phyloP scores from a whole-genome alignment of 2,797 vertebrate species.

The Scomberomorus guttatus region DNA sequence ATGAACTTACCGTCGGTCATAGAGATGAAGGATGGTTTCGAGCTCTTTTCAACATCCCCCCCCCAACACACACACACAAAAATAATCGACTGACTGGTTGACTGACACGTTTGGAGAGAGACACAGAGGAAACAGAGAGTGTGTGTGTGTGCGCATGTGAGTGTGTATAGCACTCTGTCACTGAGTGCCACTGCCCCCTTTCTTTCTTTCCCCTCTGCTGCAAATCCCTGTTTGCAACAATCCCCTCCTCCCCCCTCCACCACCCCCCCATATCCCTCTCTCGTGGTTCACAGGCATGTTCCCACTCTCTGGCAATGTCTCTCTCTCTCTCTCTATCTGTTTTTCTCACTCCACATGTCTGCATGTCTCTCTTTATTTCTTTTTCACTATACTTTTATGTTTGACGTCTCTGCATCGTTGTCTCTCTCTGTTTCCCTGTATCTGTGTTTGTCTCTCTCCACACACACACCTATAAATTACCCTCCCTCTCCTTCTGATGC shows the following conservation, averaged over 20 bases:
- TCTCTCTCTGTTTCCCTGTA: neutral
- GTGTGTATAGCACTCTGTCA: conserved; percentile 80
- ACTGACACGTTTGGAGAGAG: conserved; percentile 79
- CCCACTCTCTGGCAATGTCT: conserved; percentile 68
- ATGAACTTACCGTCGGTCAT: conserved; percentile 85
- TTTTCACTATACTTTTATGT: conserved; percentile 22
- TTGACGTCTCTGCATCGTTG: neutral
- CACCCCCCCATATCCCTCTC: conserved; percentile 55
- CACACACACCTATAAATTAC: neutral
- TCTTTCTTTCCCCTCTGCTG: conserved; percentile 77
- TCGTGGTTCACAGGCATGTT: conserved; percentile 72
- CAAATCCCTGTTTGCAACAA: conserved; percentile 82
- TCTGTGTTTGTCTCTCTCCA: neutral
- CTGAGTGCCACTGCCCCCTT: conserved; percentile 83
- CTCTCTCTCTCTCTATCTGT: conserved; percentile 44
- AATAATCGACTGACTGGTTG: conserved; percentile 79
- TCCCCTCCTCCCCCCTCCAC: conserved; percentile 63
- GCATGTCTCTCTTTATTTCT: conserved; percentile 25
- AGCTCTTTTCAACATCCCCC: conserved; percentile 72
- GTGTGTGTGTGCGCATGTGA: conserved; percentile 71
- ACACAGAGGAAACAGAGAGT: conserved; percentile 75
- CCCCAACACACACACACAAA: conserved; percentile 72
- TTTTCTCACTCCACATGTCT: conserved; percentile 34
- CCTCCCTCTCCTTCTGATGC: neutral
- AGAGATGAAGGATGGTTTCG: conserved; percentile 74